These are phyloP conservation scores for Acrocera orbiculus DNA, from an alignment of 2,888 invertebrate species.

Conservation along the genomic window DNA sequence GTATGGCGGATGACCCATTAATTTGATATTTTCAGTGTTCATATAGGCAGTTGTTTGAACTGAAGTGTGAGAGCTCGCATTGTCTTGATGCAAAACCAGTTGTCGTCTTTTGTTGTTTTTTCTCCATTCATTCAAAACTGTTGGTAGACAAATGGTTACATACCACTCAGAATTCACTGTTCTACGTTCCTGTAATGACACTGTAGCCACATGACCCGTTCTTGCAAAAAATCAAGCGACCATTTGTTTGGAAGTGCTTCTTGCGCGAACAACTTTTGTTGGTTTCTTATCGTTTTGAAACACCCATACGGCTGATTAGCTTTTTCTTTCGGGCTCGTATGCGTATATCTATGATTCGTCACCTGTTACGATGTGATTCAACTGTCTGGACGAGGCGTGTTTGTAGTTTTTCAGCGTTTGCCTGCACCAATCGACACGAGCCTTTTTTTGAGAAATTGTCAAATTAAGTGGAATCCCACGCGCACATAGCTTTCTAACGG, in stretches of 20 bases:
- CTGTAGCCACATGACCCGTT: constrained; percentile 15
- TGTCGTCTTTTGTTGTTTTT: constrained; percentile 6
- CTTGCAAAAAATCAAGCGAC: constrained; percentile 15
- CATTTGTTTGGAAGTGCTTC: constrained; percentile 2
- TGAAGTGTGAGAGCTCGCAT: constrained; percentile 11
- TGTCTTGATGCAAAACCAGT: constrained; percentile 12
- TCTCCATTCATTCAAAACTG: constrained; percentile 14
- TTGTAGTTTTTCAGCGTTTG: too few species aligned
- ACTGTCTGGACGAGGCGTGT: too few species aligned
- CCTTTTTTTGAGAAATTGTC: too few species aligned
- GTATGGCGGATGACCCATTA: constrained; percentile 1
- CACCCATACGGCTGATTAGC: constrained; percentile 5
- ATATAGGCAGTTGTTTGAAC: constrained; percentile 8
- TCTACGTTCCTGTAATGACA: constrained; percentile 13
- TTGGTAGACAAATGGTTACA: constrained; percentile 16
- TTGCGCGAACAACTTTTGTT: constrained; percentile 3
- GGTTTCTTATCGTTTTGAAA: constrained; percentile 4
- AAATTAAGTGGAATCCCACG: too few species aligned
- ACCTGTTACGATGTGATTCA: background rate
- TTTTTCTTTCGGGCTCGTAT: constrained; percentile 7
- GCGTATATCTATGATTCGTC: constrained; percentile 1
- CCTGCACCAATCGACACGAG: too few species aligned
- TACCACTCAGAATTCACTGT: constrained; percentile 17
- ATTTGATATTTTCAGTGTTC: background rate
- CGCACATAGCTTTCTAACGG: too few species aligned